These are phyloP conservation scores for Hyperoplus immaculatus DNA, from an alignment of 2,797 vertebrate species.

Conservation along the genomic window DNA sequence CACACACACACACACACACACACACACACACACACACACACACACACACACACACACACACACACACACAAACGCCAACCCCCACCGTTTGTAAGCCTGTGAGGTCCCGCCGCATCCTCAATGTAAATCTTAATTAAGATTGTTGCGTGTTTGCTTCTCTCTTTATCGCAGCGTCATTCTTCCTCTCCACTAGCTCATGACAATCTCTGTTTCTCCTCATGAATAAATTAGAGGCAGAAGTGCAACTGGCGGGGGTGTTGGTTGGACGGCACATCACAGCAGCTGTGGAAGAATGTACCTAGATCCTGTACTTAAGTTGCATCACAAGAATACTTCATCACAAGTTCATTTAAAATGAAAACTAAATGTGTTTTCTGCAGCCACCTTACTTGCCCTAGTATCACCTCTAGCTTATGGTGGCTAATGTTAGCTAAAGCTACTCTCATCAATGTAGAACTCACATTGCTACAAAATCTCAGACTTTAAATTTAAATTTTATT, in stretches of 20 bases:
- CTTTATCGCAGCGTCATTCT: conserved; percentile 33
- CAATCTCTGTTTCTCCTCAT: conserved; percentile 30
- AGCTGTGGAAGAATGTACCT: background rate
- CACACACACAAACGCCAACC: no score
- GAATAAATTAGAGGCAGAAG: conserved; percentile 49
- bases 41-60: background rate
- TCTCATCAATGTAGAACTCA: background rate
- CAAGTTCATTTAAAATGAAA: no score
- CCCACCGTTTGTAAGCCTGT: background rate
- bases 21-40: background rate
- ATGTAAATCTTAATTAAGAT: conserved; percentile 43
- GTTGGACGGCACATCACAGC: conserved; percentile 7
- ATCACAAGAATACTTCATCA: background rate
- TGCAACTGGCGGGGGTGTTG: conserved; percentile 14
- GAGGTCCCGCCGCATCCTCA: conserved; percentile 26
- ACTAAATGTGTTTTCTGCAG: background rate
- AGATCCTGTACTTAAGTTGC: background rate
- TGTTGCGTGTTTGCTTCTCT: background rate
- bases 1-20: background rate
- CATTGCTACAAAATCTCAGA: background rate
- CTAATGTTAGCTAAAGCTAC: background rate
- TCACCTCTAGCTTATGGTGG: background rate
- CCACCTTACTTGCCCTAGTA: background rate
- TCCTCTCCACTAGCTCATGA: conserved; percentile 33
- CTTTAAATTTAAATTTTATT: no score